Evolutionary conservation across 2,113 vertebrate genomes (phyloP).

Genomic region (Circaetus cinerascens): DNA sequence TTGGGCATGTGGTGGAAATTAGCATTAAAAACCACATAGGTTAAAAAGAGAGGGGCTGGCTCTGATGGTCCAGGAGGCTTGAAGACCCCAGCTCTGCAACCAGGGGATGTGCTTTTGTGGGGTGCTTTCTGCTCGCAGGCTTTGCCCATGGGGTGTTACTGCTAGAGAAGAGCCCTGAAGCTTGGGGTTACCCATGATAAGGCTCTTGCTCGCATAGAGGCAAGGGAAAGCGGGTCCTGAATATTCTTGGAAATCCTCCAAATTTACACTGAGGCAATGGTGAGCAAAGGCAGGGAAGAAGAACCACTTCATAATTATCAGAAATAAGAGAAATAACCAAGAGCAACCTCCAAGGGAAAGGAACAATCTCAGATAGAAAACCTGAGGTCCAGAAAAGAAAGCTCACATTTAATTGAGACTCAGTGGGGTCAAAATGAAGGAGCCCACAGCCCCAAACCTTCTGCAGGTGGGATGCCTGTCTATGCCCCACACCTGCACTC

Average conservation of each 20-base stretch:
- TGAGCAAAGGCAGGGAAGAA: background rate
- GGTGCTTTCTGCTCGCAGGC: background rate
- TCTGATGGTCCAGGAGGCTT: background rate
- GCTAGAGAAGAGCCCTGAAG: background rate
- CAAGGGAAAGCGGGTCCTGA: background rate
- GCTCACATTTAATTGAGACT: background rate
- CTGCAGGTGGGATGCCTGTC: background rate
- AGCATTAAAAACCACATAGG: background rate
- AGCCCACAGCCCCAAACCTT: background rate
- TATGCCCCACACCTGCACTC: background rate
- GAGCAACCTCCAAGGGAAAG: background rate
- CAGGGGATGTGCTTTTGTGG: background rate
- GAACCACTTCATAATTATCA: background rate
- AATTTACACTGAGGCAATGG: background rate
- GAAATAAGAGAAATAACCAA: background rate
- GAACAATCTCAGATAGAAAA: background rate
- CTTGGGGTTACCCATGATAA: background rate
- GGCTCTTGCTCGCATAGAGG: background rate
- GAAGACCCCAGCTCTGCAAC: background rate
- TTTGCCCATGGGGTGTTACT: background rate
- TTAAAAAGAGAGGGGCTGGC: background rate
- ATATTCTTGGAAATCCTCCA: background rate
- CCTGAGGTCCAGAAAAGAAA: background rate
- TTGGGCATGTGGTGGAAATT: conserved; percentile 17
- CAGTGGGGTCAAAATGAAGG: background rate